Evolutionary conservation across 1,140 invertebrate species (phyloP), one percentile per base, ranked within the genome.

Genomic region (Bradysia coprophila): DNA sequence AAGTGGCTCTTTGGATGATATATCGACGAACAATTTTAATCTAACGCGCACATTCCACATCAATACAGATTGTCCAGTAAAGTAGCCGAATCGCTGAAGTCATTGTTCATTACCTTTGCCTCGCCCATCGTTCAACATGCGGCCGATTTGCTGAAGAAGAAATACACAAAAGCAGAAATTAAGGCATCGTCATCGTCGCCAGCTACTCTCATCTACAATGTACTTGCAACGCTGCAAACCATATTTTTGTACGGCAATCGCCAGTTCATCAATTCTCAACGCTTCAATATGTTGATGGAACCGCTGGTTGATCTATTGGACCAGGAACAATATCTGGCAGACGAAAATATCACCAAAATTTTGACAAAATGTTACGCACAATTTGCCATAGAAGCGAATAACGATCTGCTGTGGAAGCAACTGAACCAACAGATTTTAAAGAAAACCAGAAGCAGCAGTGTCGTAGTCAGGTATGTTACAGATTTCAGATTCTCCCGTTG

Each of bases 301-400:
- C 85, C 85, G 0, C 60, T 96, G 2, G 81, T 93, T 0, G 82
- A 93, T 63, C 88, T 93, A 64, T 54, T 89, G 34, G 88, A 92
- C 55, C 93, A 93, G 55, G 67, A 66, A 1, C 48, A 84, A 20
- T 76, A 57, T 0, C 33, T 60, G 72, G 22, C 73, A 67, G n/a
- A 67, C 66, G 46, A 67, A 68, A 16, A 53, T 50, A 22, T 79
- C 0, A 64, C 58, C 22, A 63, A 75, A 16, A 55, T 78, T 10
- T 61, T 93, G 2, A 75, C 76, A 11, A 81, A 81, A 1, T 86
- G 84, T 53, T 69, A 93, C 39, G 75, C 78, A 10, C 75, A 86
- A 45, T 79, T 94, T 47, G 78, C 81, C 11, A 72, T 78, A n/a
- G 79, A 82, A 1, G 73, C 74, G 13, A 74, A 73, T 6, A 89